Evolutionary conservation across 2,113 vertebrate species (phyloP), one percentile per base, ranked within the genome.

Genomic region (Odobenus rosmarus): DNA sequence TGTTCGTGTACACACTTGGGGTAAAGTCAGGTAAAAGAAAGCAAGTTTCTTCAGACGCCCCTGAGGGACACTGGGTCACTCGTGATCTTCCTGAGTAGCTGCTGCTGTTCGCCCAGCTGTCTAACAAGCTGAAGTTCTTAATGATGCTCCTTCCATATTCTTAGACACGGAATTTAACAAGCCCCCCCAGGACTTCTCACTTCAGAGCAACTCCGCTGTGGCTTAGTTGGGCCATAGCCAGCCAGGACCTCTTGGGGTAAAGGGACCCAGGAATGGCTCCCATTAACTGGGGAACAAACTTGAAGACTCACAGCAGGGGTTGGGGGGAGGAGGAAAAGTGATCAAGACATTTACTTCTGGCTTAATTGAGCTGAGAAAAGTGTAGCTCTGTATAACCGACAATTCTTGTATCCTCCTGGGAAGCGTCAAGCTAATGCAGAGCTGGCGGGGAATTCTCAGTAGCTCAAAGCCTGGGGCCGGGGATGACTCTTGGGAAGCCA

Each of bases 51-150:
- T 64, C 9, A 21, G 62, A 55, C 89, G 93, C 55, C 95, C 95
- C 95, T 90, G 49, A 84, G 94, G 94, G 92, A 95, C 23, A 79
- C 15, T 3, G 77, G 71, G 57, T 92, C 59, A 72, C 23, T 79
- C 81, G 79, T 84, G 67, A 62, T 93, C 62, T 95, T 81, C 21
- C 92, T 83, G 64, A 23, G 55, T 76, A 62, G 83, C 33, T 74
- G 46, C 64, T 46, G 59, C 46, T 69, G 42, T 74, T 95, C 86
- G 77, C 84, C 42, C 96, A 95, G 51, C n/a, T 84, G 76, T 69
- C 69, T 96, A 96, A 95, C 93, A 84, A 95, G 80, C 51, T 28
- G 21, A 97, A 84, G 62, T 97, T 98, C 74, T 97, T 98, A 97
- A 97, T 89, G 59, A 95, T 81, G 71, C 33, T 95, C 53, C 42